Evolutionary conservation across 1,140 invertebrate species (phyloP).

Genomic region (Holcopasites calliopsidis): DNA sequence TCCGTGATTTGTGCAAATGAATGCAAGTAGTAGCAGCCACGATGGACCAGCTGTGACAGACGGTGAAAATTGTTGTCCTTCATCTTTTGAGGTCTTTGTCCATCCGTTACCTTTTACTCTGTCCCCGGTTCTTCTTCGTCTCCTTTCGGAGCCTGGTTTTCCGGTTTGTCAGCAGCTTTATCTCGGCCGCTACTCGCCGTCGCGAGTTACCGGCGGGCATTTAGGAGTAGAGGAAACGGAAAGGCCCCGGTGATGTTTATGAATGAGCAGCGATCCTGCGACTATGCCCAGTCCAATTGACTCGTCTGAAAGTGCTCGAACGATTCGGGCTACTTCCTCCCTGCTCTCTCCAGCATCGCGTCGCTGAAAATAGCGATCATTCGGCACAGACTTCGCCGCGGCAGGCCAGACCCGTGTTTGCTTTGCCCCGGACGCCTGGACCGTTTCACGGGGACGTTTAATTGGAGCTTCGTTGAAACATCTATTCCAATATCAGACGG

Average conservation of each 20-base stretch:
- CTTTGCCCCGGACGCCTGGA: background rate
- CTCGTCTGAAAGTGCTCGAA: slow-evolving; percentile 24
- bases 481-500: background rate
- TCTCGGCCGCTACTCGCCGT: background rate
- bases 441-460: background rate
- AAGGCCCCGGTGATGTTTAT: slow-evolving; percentile 54
- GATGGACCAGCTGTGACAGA: slow-evolving; percentile 35
- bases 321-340: background rate
- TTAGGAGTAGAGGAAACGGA: slow-evolving; percentile 42
- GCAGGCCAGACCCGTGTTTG: background rate
- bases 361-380: slow-evolving; percentile 16
- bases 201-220: slow-evolving; percentile 10
- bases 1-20: slow-evolving; percentile 45
- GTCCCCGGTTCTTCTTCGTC: background rate
- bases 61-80: slow-evolving; percentile 59
- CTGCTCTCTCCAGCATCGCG: no score
- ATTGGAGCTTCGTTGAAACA: background rate
- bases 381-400: background rate
- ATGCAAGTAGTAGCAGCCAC: slow-evolving; percentile 33
- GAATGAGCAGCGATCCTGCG: slow-evolving; percentile 54
- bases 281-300: slow-evolving; percentile 40
- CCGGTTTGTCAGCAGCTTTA: background rate
- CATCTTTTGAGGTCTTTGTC: slow-evolving; percentile 58
- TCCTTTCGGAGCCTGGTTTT: background rate
- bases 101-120: slow-evolving; percentile 8